These are phyloP conservation scores for Myotis daubentonii DNA, from an alignment of 2,797 vertebrate species.

Conservation along the genomic window DNA sequence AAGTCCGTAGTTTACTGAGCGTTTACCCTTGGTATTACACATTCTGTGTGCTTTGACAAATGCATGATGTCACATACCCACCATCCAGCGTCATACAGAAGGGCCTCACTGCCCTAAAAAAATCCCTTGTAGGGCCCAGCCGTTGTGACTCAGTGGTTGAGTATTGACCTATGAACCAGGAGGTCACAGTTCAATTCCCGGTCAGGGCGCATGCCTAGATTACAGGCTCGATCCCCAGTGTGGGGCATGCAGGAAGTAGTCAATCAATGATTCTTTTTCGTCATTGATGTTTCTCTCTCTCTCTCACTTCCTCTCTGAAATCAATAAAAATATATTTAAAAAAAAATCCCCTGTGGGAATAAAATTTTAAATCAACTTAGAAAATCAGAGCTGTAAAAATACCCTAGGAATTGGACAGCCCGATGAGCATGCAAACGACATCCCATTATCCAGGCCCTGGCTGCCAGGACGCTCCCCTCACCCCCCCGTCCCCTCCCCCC, in stretches of 20 bases:
- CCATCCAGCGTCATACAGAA: neutral
- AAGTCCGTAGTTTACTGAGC: accelerated
- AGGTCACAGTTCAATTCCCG: no score
- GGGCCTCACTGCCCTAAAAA: neutral
- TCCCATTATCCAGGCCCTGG: accelerated
- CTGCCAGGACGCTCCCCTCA: accelerated
- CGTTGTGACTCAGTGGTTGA: no score
- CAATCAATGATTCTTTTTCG: no score
- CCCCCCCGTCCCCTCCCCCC: accelerated
- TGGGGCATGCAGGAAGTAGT: no score
- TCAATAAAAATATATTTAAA: no score
- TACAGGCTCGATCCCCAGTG: no score
- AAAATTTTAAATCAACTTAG: neutral
- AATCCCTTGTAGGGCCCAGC: no score
- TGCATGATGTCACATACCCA: accelerated
- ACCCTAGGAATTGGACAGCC: accelerated
- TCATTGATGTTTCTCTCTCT: no score
- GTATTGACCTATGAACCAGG: no score
- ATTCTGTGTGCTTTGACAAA: neutral
- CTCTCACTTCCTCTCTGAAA: no score
- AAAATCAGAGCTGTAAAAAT: neutral
- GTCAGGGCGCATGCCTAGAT: no score
- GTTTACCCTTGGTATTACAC: accelerated
- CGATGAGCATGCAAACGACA: accelerated
- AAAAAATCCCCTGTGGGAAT: neutral